Evolutionary conservation across 2,888 invertebrate species (phyloP).

Genomic region (Incurvaria masculella): DNA sequence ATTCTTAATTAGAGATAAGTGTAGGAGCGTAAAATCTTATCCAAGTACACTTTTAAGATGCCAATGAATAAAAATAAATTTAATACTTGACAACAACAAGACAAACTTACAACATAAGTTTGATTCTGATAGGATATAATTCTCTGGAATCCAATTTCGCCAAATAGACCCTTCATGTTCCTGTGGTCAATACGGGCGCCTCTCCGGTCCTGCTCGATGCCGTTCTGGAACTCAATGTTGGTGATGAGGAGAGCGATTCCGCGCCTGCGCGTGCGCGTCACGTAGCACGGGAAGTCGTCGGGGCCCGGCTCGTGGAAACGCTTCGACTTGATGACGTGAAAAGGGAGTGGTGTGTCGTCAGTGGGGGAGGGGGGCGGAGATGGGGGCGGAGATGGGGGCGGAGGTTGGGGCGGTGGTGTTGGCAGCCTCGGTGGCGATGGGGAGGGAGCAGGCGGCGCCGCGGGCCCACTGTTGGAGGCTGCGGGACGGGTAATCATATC

Average conservation of each 20-base stretch:
- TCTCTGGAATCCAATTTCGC: conserved; percentile 53
- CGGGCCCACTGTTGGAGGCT: no score
- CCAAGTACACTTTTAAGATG: not conserved
- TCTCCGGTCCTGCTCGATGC: conserved; percentile 34
- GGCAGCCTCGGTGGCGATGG: no score
- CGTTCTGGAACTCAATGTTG: conserved; percentile 50
- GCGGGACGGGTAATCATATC: no score
- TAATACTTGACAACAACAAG: not conserved
- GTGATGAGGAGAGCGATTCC: conserved; percentile 62
- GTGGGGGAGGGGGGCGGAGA: conserved; percentile 5
- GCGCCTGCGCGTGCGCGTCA: conserved; percentile 52
- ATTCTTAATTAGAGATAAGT: no score
- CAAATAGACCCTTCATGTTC: conserved; percentile 57
- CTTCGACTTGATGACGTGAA: conserved; percentile 31
- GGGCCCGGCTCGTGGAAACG: conserved; percentile 20
- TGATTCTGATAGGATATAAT: conserved; percentile 37
- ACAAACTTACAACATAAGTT: conserved; percentile 38
- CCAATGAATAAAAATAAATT: not conserved
- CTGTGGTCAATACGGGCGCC: conserved; percentile 61
- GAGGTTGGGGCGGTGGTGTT: not conserved
- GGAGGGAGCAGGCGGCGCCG: no score
- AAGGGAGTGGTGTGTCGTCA: conserved; percentile 24
- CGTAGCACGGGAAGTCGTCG: conserved; percentile 37
- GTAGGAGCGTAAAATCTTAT: no score
- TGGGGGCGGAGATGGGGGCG: not conserved